Evolutionary conservation across 2,797 vertebrate genomes (phyloP), one percentile per base, ranked within the genome.

Genomic region (Sebastes hopkinsi): DNA sequence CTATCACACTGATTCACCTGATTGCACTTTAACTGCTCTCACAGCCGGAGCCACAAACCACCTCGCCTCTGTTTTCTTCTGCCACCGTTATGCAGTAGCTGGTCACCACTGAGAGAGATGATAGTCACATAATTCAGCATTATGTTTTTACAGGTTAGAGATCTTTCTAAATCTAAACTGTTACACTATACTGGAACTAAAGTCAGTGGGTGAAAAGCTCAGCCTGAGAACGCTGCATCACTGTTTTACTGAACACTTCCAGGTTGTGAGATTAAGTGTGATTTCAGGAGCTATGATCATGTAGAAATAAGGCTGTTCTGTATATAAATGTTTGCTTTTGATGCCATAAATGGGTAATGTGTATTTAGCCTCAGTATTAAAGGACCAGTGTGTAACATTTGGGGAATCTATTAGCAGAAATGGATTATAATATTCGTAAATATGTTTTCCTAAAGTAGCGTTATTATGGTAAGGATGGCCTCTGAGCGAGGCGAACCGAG

Each of bases 21-120:
- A 91, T 92, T 91, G 86, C 77, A 77, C 83, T 82, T 90, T 81
- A 89, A 88, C 82, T 66, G 42, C 50, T 87, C 77, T 68, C 69
- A 7, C 72, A 66, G 77, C 62, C 69, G 36, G 36, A 68, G 67
- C 55, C 60, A 72, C 29, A 71, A 82, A 68, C 34, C 32, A 8
- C 32, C 54, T 75, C 67, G 9, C 27, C 61, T 67, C 20, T 64
- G 32, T 75, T 75, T 73, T 23, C 67, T 16, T 18, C 14, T 68
- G 1, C 59, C 4, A 20, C 70, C n/a, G 12, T 59, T 65, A 32
- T 5, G 11, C 14, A 36, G 30, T 2, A 70, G n/a, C 30, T 25
- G 59, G 3, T 55, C 42, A 11, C 16, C 20, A 3, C 30, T 70
- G 30, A 59, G 60, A 58, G 55, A 14, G 60, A 29, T 29, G 14